phyloP scores from a whole-genome alignment of 2,797 vertebrate genomes.

The Cuniculus paca region DNA sequence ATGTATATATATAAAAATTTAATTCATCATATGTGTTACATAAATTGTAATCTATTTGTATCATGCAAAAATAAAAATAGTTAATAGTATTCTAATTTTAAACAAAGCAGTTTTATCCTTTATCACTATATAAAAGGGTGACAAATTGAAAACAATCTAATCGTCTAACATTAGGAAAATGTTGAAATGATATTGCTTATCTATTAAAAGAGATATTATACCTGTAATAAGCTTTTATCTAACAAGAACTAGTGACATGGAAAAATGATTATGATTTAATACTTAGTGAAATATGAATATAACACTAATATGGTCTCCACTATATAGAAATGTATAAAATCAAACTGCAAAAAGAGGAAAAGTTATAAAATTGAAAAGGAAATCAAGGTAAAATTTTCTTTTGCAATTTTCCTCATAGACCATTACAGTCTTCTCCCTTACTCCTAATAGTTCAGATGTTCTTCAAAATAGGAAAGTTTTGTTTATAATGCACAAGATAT shows the following conservation, averaged over 20 bases:
- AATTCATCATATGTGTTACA: background rate
- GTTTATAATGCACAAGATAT: background rate
- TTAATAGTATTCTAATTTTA: background rate
- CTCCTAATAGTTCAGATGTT: background rate
- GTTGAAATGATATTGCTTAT: slow-evolving; percentile 2
- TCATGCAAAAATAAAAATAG: background rate
- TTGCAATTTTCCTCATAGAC: background rate
- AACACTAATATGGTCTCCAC: background rate
- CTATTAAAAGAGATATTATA: background rate
- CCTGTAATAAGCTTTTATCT: background rate
- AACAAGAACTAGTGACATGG: background rate
- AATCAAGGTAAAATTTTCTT: background rate
- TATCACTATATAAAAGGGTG: background rate
- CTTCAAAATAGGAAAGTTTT: background rate
- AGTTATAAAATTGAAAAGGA: background rate
- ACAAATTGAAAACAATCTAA: slow-evolving; percentile 16
- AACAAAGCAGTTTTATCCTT: slow-evolving; percentile 3
- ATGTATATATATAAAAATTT: background rate
- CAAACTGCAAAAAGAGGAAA: background rate
- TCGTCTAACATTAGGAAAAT: background rate
- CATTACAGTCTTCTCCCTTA: background rate
- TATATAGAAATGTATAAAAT: background rate
- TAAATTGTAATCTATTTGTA: background rate
- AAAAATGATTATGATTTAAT: slow-evolving; percentile 32
- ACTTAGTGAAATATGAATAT: background rate